Base-by-base conservation (phyloP, 2,113 vertebrate species). In the Egretta garzetta region DNA sequence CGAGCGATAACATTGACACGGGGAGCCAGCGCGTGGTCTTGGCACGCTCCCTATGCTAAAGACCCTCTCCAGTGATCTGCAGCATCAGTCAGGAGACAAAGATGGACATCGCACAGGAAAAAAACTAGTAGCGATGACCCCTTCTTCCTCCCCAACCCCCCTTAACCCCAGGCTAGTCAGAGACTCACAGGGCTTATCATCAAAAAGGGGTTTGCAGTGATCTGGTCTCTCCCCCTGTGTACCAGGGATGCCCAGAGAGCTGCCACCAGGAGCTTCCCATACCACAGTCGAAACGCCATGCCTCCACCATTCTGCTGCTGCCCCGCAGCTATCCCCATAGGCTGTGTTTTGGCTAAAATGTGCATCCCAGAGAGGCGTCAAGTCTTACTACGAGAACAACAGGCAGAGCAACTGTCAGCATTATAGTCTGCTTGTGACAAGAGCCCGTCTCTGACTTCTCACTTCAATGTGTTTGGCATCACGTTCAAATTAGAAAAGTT, bases 1-100 rank as follows among this genome's bases (percentile, higher is more conserved):
- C 14, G 7, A 87, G 89, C 2, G 70, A 91, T 96, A 97, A 81
- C 94, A 80, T 49, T 41, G 82, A 84, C 83, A 83, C 60, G 27
- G 67, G 37, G 41, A 93, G 73, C 83, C 86, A 66, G 88, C 0
- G 4, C 58, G 1, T 23, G 63, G 91, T 68, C 86, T 88, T 30
- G 1, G 72, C 80, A 55, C 0, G 12, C 77, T 92, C 55, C 53
- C 83, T 1, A 2, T 33, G 88, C 91, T 93, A 90, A 96, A 94
- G 66, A 94, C 63, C 86, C 43, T 93, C 60, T 90, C 71, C 39
- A 80, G 58, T 53, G 53, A 93, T 79, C 91, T 85, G 50, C 74
- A 28, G 24, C 66, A 89, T 53, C 94, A 87, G 27, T 60, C 88
- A 67, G 53, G 33, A 81, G 39, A 43, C 21, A 89, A 67, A 89